Evolutionary conservation across 2,113 vertebrate genomes (phyloP).

Genomic region (Sinocyclocheilus anophthalmus): DNA sequence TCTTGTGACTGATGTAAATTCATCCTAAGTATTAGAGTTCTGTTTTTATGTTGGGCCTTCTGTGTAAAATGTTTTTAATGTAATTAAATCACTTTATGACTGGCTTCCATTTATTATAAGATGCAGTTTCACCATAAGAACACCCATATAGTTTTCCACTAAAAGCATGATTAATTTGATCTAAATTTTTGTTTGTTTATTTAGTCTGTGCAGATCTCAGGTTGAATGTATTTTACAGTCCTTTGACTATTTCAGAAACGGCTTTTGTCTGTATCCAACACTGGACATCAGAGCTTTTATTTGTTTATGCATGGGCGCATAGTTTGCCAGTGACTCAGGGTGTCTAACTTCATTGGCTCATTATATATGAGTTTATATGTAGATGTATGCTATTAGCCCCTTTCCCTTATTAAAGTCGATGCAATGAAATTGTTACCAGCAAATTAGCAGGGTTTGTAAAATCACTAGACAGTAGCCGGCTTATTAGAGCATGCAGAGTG

Average conservation of each 20-base stretch:
- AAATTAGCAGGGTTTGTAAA: slow-evolving; percentile 40
- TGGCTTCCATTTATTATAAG: background rate
- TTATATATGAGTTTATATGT: slow-evolving; percentile 4
- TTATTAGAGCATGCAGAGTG: background rate
- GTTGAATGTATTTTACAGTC: background rate
- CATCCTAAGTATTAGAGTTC: background rate
- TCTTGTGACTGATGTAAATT: slow-evolving; percentile 3
- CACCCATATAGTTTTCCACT: background rate
- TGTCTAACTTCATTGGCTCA: background rate
- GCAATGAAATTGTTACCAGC: slow-evolving; percentile 19
- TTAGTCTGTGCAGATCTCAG: background rate
- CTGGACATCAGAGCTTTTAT: background rate
- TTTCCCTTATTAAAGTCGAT: slow-evolving; percentile 27
- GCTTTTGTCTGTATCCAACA: background rate
- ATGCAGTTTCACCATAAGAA: background rate
- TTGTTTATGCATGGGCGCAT: background rate
- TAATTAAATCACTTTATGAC: background rate
- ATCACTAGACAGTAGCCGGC: slow-evolving; percentile 26
- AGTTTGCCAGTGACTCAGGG: background rate
- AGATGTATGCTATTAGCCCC: background rate
- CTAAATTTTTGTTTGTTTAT: background rate
- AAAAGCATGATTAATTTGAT: background rate
- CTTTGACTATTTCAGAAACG: background rate
- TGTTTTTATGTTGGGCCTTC: background rate
- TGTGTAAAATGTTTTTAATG: slow-evolving; percentile 8